Evolutionary conservation across 2,113 vertebrate genomes (phyloP).

Genomic region (Ursus arctos): DNA sequence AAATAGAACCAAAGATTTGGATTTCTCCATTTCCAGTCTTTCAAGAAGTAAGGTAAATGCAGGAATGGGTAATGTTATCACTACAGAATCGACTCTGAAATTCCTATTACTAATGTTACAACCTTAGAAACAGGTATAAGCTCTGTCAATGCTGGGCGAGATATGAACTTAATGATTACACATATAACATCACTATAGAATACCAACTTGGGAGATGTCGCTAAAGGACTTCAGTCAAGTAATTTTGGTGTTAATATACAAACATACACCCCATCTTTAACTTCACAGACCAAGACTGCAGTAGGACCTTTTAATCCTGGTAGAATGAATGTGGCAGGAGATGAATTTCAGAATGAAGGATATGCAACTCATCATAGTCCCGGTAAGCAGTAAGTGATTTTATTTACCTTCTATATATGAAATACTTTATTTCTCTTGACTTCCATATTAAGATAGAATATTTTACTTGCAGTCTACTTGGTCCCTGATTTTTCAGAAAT

Average conservation of each 20-base stretch:
- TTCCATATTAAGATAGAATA: constrained; percentile 35
- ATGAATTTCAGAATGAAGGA: constrained; percentile 95
- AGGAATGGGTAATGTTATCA: constrained; percentile 91
- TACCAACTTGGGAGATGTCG: constrained; percentile 88
- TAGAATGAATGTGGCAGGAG: constrained; percentile 91
- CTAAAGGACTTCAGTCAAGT: constrained; percentile 95
- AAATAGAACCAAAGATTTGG: constrained; percentile 88
- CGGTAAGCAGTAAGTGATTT: constrained; percentile 87
- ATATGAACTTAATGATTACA: constrained; percentile 96
- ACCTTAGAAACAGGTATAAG: constrained; percentile 91
- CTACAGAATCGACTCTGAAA: constrained; percentile 96
- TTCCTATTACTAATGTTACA: constrained; percentile 95
- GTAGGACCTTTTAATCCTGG: constrained; percentile 96
- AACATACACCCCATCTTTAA: constrained; percentile 91
- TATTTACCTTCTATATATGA: not conserved
- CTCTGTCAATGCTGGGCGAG: constrained; percentile 87
- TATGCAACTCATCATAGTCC: constrained; percentile 93
- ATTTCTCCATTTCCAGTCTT: constrained; percentile 90
- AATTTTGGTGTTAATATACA: constrained; percentile 94
- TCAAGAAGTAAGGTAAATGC: constrained; percentile 92
- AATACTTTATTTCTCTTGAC: not conserved
- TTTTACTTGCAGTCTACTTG: constrained; percentile 28
- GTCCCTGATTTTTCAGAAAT: not conserved
- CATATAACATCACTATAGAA: constrained; percentile 95
- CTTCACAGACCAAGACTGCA: constrained; percentile 91